Percentiles rank a stretch among this genome's conserved stretches.
Evolutionary conservation across 2,888 invertebrate species (phyloP).

Genomic region (Pemphredon lugubris): DNA sequence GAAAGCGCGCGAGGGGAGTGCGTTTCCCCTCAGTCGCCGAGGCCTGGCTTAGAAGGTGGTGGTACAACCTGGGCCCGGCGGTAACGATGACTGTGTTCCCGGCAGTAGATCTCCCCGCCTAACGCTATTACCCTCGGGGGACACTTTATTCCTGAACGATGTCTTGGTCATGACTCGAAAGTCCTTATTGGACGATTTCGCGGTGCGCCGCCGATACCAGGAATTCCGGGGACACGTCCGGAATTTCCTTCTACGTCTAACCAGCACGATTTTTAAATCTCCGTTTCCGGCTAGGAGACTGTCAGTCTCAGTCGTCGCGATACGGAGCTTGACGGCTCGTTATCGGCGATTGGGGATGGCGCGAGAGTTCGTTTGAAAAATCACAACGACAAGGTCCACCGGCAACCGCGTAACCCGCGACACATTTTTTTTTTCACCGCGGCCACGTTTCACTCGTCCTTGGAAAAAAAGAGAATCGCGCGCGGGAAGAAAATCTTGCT

Average conservation of each 20-base stretch:
- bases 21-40: too few relatives aligned
- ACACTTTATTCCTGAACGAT: conserved; percentile 70
- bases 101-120: conserved; percentile 41
- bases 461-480: conserved; percentile 1
- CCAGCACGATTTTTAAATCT: not conserved
- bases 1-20: too few relatives aligned
- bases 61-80: too few relatives aligned
- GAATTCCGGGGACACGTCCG: conserved; percentile 1
- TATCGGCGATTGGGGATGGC: too few relatives aligned
- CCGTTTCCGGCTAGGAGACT: not conserved
- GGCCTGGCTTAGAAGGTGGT: too few relatives aligned
- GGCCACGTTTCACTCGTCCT: too few relatives aligned
- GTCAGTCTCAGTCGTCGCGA: not conserved
- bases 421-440: not conserved
- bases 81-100: conserved; percentile 38
- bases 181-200: conserved; percentile 52
- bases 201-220: conserved; percentile 5
- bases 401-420: not conserved
- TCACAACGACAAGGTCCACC: too few relatives aligned
- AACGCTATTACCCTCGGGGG: conserved; percentile 64
- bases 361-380: too few relatives aligned
- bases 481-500: conserved; percentile 8
- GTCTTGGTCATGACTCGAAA: conserved; percentile 67
- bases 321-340: too few relatives aligned
- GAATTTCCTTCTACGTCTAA: too few relatives aligned